A percentile compares a stretch with the other conserved stretches of the same genome.
phyloP scores from a whole-genome alignment of 2,797 vertebrate species.

The Scyliorhinus canicula region DNA sequence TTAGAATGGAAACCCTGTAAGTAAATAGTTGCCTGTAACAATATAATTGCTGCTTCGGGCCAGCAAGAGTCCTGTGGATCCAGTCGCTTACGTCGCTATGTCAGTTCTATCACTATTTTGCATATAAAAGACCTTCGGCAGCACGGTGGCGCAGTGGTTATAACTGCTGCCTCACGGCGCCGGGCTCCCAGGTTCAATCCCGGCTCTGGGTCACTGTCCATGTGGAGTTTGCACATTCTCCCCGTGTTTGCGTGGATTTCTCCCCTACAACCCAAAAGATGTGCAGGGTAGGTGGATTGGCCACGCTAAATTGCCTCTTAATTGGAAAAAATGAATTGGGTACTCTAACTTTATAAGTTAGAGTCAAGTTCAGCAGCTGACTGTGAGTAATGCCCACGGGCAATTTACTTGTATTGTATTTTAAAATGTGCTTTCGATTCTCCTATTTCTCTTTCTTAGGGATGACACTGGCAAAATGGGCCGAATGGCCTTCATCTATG shows the following conservation, averaged over 20 bases:
- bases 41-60: not conserved
- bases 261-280: no score
- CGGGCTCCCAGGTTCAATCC: no score
- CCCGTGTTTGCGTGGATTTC: no score
- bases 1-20: not conserved
- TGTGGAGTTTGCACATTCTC: no score
- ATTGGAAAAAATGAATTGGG: no score
- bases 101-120: not conserved
- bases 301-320: no score
- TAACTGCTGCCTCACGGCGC: no score
- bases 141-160: no score
- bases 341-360: no score
- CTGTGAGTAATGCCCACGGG: not conserved
- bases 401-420: not conserved
- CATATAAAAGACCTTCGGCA: not conserved
- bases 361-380: not conserved
- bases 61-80: not conserved
- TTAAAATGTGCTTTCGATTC: not conserved
- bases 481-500: not conserved
- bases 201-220: no score
- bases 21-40: not conserved
- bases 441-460: not conserved
- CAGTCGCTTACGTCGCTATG: not conserved
- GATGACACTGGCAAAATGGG: not conserved
- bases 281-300: no score